Conservation (phyloP, 2,888 invertebrate species). For the Ophion ellenae region DNA sequence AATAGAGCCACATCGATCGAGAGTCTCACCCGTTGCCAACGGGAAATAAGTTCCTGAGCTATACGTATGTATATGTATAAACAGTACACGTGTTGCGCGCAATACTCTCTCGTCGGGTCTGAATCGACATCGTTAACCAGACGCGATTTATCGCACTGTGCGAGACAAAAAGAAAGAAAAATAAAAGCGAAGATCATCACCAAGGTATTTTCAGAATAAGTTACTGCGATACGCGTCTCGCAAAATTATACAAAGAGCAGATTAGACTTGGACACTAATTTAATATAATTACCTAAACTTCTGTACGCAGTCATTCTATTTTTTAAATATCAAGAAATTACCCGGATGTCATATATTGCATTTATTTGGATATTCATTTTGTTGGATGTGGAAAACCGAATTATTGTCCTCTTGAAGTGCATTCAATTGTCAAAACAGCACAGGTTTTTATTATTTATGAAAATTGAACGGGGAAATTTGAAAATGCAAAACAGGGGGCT, state of each 20-base stretch:
- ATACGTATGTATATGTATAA: slow-evolving; percentile 16
- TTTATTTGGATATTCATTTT: too few species aligned
- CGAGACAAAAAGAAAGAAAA: background rate
- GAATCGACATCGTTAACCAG: background rate
- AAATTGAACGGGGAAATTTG: too few species aligned
- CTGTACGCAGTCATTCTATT: background rate
- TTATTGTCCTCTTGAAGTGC: too few species aligned
- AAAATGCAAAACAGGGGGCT: too few species aligned
- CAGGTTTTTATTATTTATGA: too few species aligned
- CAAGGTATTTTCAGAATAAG: slow-evolving; percentile 6
- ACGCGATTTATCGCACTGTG: slow-evolving; percentile 28
- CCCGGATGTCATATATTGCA: too few species aligned
- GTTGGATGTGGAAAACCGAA: too few species aligned
- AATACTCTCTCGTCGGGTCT: slow-evolving; percentile 23
- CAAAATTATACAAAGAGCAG: background rate
- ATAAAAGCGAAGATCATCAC: too few species aligned
- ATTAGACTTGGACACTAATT: background rate
- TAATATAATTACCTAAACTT: background rate
- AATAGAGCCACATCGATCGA: slow-evolving; percentile 66
- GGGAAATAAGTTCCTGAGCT: slow-evolving; percentile 53
- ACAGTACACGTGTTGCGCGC: slow-evolving; percentile 53
- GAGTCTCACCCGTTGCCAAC: slow-evolving; percentile 60
- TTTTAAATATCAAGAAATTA: too few species aligned
- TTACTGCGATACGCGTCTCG: slow-evolving; percentile 18
- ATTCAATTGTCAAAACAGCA: too few species aligned